Base-by-base conservation (phyloP, 92 coral and sea anemone genomes). In the Scolanthus callimorphus region DNA sequence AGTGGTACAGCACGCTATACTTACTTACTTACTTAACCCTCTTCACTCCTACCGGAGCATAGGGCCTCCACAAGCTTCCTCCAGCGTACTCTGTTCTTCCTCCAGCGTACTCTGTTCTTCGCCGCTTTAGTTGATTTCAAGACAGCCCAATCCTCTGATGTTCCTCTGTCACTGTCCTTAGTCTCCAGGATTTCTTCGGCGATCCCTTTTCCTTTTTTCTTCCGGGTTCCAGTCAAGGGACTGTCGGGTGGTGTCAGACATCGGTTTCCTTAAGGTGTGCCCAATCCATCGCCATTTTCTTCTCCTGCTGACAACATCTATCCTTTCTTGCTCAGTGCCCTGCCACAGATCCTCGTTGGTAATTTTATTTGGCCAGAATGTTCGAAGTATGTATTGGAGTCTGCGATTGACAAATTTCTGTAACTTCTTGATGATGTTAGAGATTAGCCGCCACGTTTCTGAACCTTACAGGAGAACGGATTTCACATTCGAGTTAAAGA, bases 391-490 rank as follows among this genome's bases (percentile, higher is more conserved):
- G 41, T 34, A 34, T 6, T 15, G 41, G 41, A 34, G 41, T 34
- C 41, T 34, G 6, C 41, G 41, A 34, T 34, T 34, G 15, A 34
- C 41, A 34, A 34, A 34, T 6, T 6, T 6, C 41, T 34, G 41
- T 34, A 34, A 34, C 41, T 34, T 34, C 41, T 34, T 6, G 41
- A 34, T 34, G 41, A 34, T 34, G 15, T 6, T 34, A 34, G 41
- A 34, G 41, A 15, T n/a, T 34, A 34, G 41, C 41, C 41, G 41
- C 41, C 41, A 34, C 41, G 41, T 34, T 34, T 34, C 41, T n/a
- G 8, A 15, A 34, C 15, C 41, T 34, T 34, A 34, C 8, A 34
- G 41, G 15, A 34, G 41, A 15, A 34, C 41, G 15, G 41, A 34
- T 34, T 34, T 34, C 15, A 34, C 41, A 34, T 34, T 34, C 15